A percentile compares a stretch with the other conserved stretches of the same genome.
phyloP scores from a whole-genome alignment of 2,888 invertebrate species.

The Eucriotettix oculatus region DNA sequence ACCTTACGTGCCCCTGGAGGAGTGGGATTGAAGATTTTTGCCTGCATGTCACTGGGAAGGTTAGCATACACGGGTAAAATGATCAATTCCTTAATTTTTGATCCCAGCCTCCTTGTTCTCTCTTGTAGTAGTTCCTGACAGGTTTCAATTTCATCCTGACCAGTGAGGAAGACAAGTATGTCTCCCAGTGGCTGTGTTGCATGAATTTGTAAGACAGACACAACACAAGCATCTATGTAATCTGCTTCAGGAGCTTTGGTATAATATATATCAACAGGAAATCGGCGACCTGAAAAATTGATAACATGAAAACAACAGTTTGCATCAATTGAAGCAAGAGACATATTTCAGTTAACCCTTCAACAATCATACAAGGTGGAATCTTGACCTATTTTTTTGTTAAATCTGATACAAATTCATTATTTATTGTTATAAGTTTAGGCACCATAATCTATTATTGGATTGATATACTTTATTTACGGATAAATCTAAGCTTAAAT shows the following conservation, averaged over 20 bases:
- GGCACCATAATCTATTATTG: too few relatives aligned
- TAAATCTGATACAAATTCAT: too few relatives aligned
- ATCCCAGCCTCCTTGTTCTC: conserved; percentile 77
- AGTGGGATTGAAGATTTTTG: conserved; percentile 96
- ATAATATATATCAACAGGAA: conserved; percentile 96
- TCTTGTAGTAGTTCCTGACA: conserved; percentile 82
- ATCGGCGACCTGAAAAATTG: conserved; percentile 54
- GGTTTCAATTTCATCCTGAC: conserved; percentile 80
- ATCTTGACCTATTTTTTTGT: too few relatives aligned
- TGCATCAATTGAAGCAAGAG: neutral
- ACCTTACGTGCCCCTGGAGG: conserved; percentile 89
- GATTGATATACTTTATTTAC: too few relatives aligned
- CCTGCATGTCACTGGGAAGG: conserved; percentile 96
- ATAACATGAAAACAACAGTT: conserved; percentile 8
- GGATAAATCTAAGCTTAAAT: too few relatives aligned
- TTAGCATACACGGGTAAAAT: conserved; percentile 96
- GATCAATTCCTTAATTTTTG: conserved; percentile 80
- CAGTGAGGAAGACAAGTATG: conserved; percentile 86
- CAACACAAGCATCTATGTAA: conserved; percentile 96
- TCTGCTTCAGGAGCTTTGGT: conserved; percentile 99
- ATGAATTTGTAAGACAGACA: conserved; percentile 94
- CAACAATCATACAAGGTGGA: too few relatives aligned
- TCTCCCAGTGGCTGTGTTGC: conserved; percentile 94
- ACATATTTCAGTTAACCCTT: too few relatives aligned
- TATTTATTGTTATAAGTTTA: too few relatives aligned